Percentiles rank a stretch among this genome's conserved stretches.
Conservation (phyloP, 1,140 invertebrate genomes). For the Lethrus apterus region DNA sequence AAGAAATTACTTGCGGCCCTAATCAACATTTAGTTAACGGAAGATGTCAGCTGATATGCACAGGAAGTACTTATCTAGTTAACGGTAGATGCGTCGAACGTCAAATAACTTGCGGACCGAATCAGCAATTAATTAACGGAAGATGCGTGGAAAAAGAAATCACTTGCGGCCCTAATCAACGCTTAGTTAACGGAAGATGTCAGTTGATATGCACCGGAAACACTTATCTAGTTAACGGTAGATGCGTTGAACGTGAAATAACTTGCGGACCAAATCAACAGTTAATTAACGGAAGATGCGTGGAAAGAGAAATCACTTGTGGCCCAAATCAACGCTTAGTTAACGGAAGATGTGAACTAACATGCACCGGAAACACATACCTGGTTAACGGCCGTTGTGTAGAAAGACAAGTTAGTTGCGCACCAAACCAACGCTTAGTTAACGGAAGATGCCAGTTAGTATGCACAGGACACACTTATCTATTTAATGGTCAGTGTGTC, state of each 20-base stretch:
- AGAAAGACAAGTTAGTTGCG: too few relatives aligned
- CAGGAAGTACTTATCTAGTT: too few relatives aligned
- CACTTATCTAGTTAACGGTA: conserved; percentile 11
- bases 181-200: too few relatives aligned
- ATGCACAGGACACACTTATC: neutral
- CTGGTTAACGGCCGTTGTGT: conserved; percentile 5
- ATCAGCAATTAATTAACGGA: too few relatives aligned
- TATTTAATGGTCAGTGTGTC: too few relatives aligned
- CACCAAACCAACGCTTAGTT: conserved; percentile 1
- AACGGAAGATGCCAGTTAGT: conserved; percentile 7
- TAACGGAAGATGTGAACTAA: conserved; percentile 8
- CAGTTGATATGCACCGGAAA: conserved; percentile 12
- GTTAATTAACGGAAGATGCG: conserved; percentile 3
- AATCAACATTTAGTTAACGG: too few relatives aligned
- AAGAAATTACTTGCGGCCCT: too few relatives aligned
- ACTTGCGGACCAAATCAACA: conserved; percentile 7
- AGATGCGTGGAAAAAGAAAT: too few relatives aligned
- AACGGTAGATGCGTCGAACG: too few relatives aligned
- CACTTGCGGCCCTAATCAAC: too few relatives aligned
- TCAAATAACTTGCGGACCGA: too few relatives aligned
- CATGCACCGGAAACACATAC: conserved; percentile 1
- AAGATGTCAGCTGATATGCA: too few relatives aligned
- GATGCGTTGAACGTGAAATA: conserved; percentile 2
- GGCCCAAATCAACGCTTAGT: neutral
- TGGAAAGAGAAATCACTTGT: neutral